Evolutionary conservation across 2,797 vertebrate genomes (phyloP), one percentile per base, ranked within the genome.

Genomic region (Carduelis carduelis): DNA sequence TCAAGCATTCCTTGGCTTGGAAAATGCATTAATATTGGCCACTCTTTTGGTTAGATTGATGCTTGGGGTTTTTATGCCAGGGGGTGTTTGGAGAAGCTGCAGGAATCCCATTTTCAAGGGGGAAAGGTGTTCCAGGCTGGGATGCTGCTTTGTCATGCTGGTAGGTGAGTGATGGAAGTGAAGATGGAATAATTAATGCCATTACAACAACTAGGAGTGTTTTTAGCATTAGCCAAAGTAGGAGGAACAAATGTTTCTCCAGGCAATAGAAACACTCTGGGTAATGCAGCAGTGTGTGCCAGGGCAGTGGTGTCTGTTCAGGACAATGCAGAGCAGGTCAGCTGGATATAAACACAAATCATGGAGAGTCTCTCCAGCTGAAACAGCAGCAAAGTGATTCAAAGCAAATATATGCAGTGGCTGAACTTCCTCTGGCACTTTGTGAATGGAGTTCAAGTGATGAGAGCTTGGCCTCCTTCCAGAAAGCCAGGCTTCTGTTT

Each of bases 301-400:
- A 68, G 71, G 82, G 55, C 85, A 69, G 63, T 47, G 65, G 4
- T 84, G 16, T 66, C 70, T 87, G 47, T 5, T 41, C 53, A 63
- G 85, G 64, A 83, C 69, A 76, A 56, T 11, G 60, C 37, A 43
- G 60, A 69, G 4, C 22, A 15, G 28, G 41, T 47, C 46, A 65
- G 37, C 43, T 77, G 46, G 44, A 37, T 68, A 35, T 4, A 39
- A 43, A 50, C 83, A 71, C 72, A 32, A 83, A 64, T 44, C n/a
- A 27, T 34, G 32, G 12, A 4, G 46, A 66, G 30, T 19, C 49
- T 83, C 83, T 47, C 65, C 57, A 91, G 79, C 89, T 93, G 81
- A 88, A 95, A 84, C 63, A 95, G 92, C 92, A 91, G 61, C 89
- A 76, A 65, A 95, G 50, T 75, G 78, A 28, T 78, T 86, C 79